Conservation (phyloP, 1,140 invertebrate species). For the Hydropsyche tenuis region DNA sequence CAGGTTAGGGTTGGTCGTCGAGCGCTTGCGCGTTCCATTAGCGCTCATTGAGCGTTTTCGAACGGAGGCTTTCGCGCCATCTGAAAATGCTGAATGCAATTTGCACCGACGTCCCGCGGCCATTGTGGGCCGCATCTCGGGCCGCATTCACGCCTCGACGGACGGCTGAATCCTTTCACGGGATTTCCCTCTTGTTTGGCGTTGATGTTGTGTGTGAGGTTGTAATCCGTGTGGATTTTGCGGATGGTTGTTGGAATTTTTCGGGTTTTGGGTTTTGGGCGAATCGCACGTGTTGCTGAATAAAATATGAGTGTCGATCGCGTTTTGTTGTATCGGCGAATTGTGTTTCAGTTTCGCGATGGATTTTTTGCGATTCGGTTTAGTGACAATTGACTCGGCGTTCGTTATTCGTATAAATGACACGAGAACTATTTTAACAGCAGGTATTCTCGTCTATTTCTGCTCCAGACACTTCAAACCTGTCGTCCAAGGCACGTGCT, state of each 20-base stretch:
- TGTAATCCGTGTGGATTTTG: too few species aligned
- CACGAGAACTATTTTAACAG: slow-evolving; percentile 1
- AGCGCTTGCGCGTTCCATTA: slow-evolving; percentile 21
- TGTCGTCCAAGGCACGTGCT: neutral
- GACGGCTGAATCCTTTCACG: slow-evolving; percentile 34
- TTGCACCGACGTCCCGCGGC: slow-evolving; percentile 17
- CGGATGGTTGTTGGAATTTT: too few species aligned
- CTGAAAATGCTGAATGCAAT: slow-evolving; percentile 36
- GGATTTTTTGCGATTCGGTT: neutral
- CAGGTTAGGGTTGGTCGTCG: neutral
- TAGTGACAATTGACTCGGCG: neutral
- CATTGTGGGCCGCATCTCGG: neutral
- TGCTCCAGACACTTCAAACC: slow-evolving; percentile 11
- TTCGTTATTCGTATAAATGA: neutral
- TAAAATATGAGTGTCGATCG: too few species aligned
- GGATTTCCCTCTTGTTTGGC: slow-evolving; percentile 18
- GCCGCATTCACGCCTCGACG: slow-evolving; percentile 12
- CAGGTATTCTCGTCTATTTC: slow-evolving; percentile 32
- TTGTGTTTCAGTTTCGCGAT: neutral
- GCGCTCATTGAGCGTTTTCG: slow-evolving; percentile 32
- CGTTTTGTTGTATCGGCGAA: too few species aligned
- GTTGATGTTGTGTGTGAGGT: neutral
- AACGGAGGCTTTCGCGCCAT: slow-evolving; percentile 5
- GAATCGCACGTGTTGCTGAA: too few species aligned
- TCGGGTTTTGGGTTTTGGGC: too few species aligned